Percentiles rank a stretch among this genome's conserved stretches.
Evolutionary conservation across 2,797 vertebrate genomes (phyloP).

Genomic region (Denticeps clupeoides): DNA sequence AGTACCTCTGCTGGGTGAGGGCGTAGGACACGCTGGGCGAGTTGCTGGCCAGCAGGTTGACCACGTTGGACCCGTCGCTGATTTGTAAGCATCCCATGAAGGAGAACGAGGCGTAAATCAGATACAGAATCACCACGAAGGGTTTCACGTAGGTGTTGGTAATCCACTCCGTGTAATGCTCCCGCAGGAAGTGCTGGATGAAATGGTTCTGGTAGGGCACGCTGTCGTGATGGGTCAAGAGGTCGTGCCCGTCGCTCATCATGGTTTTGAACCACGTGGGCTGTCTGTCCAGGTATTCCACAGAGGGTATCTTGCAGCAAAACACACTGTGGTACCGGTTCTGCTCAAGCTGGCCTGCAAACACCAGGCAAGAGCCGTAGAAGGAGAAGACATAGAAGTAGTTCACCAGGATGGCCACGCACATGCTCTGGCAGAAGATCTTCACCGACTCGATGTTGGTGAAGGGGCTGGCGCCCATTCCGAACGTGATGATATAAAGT

Average conservation of each 20-base stretch:
- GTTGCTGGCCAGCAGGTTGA: constrained; percentile 85
- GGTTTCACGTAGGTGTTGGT: constrained; percentile 98
- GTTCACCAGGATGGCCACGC: constrained; percentile 88
- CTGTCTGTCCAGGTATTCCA: constrained; percentile 89
- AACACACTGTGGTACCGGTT: constrained; percentile 97
- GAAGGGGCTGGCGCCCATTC: constrained; percentile 97
- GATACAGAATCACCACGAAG: constrained; percentile 95
- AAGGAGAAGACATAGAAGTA: constrained; percentile 98
- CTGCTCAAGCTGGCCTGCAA: constrained; percentile 92
- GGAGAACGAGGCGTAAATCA: constrained; percentile 97
- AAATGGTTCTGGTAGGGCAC: constrained; percentile 95
- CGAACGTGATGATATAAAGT: constrained; percentile 93
- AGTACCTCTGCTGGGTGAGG: constrained; percentile 89
- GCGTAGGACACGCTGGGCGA: constrained; percentile 91
- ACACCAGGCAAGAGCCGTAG: constrained; percentile 95
- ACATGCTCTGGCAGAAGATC: constrained; percentile 98
- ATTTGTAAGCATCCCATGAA: constrained; percentile 99
- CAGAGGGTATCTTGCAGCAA: constrained; percentile 96
- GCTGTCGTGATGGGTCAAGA: constrained; percentile 84
- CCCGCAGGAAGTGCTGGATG: constrained; percentile 91
- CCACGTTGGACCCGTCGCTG: constrained; percentile 82
- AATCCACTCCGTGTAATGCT: constrained; percentile 98
- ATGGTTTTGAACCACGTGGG: constrained; percentile 97
- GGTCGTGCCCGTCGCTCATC: constrained; percentile 93
- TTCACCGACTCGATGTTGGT: constrained; percentile 97